phyloP scores from a whole-genome alignment of 2,797 vertebrate genomes.

The Scleropages formosus region DNA sequence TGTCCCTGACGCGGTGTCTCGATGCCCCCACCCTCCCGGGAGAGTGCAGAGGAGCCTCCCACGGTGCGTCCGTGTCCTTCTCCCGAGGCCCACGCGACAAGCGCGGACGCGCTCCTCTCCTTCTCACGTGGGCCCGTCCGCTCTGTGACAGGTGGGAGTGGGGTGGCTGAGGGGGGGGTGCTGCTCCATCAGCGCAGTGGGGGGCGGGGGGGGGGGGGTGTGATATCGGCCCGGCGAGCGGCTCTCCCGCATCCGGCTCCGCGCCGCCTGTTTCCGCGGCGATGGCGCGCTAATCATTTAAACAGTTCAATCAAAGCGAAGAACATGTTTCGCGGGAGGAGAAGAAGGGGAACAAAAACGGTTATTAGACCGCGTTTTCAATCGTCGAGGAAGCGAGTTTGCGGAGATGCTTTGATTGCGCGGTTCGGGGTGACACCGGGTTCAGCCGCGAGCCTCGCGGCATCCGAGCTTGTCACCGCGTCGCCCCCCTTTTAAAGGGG shows the following conservation, averaged over 20 bases:
- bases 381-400: conserved; percentile 69
- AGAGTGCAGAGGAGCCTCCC: too few species aligned
- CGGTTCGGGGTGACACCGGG: conserved; percentile 58
- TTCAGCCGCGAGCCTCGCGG: conserved; percentile 59
- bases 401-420: conserved; percentile 74
- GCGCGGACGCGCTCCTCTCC: too few species aligned
- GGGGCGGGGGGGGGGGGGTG: too few species aligned
- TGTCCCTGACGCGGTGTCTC: too few species aligned
- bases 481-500: conserved; percentile 44
- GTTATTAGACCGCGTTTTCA: conserved; percentile 73
- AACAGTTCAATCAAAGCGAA: conserved; percentile 79
- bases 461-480: conserved; percentile 57
- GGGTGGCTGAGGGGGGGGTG: too few species aligned
- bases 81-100: too few species aligned
- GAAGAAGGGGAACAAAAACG: conserved; percentile 67
- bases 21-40: too few species aligned
- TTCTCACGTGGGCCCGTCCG: too few species aligned
- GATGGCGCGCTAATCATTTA: conserved; percentile 78
- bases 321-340: conserved; percentile 67
- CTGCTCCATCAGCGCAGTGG: too few species aligned
- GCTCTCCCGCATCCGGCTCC: conserved; percentile 60
- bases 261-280: conserved; percentile 63
- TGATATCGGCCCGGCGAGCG: too few species aligned
- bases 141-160: too few species aligned
- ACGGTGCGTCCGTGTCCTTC: too few species aligned